Conservation (phyloP, 2,888 invertebrate genomes). For the Phrixothrix hirtus region DNA sequence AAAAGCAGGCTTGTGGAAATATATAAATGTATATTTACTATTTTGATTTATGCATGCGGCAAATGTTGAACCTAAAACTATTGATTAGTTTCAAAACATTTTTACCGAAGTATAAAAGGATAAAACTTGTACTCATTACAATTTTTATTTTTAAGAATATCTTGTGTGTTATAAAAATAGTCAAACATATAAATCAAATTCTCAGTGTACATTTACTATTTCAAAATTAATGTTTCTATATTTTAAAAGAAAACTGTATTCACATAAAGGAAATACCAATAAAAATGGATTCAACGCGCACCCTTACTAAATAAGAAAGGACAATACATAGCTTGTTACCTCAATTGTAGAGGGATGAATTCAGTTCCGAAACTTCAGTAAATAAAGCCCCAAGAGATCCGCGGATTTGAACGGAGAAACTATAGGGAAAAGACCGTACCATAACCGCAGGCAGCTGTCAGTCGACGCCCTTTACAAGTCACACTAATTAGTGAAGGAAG, state of each 20-base stretch:
- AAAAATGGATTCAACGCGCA: neutral
- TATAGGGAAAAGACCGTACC: slow-evolving; percentile 27
- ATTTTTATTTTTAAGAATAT: no score
- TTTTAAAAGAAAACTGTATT: no score
- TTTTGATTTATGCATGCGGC: no score
- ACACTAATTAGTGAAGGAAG: slow-evolving; percentile 33
- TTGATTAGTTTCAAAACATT: no score
- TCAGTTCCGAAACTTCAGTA: slow-evolving; percentile 20
- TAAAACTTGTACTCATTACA: no score
- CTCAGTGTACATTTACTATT: no score
- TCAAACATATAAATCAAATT: neutral
- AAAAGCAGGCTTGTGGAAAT: no score
- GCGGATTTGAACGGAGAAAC: slow-evolving; percentile 25
- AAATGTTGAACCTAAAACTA: no score
- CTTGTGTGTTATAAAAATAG: neutral
- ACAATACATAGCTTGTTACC: slow-evolving; percentile 14
- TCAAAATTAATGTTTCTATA: no score
- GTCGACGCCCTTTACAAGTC: slow-evolving; percentile 32
- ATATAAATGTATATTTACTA: no score
- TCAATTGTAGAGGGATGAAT: slow-evolving; percentile 16
- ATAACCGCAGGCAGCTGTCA: slow-evolving; percentile 31
- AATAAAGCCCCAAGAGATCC: slow-evolving; percentile 25
- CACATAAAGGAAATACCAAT: no score
- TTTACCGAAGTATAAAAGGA: no score
- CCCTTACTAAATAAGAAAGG: neutral